Conservation (phyloP, 2,797 vertebrate species). For the Danio aesculapii region DNA sequence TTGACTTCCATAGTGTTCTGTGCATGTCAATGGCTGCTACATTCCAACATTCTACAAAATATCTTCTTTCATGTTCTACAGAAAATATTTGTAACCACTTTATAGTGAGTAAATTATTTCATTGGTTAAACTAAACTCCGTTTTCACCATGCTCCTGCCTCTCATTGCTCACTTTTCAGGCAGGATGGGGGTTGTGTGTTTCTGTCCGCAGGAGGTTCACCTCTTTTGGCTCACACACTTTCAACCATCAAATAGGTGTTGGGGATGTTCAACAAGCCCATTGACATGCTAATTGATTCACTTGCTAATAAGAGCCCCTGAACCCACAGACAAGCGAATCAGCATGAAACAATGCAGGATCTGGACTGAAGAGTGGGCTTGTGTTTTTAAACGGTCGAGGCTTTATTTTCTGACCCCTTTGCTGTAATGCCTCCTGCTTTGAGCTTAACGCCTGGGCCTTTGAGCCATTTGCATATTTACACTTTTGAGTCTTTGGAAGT, state of each 20-base stretch:
- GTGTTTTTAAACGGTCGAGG: conserved; percentile 49
- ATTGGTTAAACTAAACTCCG: not conserved
- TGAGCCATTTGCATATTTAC: conserved; percentile 27
- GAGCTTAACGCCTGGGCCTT: conserved; percentile 29
- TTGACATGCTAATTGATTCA: conserved; percentile 70
- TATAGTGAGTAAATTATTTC: no score
- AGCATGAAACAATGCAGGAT: conserved; percentile 57
- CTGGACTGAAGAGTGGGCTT: conserved; percentile 39
- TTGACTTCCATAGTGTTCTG: no score
- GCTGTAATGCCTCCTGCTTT: conserved; percentile 16
- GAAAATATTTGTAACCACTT: no score
- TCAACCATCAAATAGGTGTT: conserved; percentile 64
- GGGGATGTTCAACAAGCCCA: conserved; percentile 64
- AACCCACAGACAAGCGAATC: conserved; percentile 56
- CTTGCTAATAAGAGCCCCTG: conserved; percentile 68
- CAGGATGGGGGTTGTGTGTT: conserved; percentile 42
- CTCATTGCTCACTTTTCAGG: not conserved
- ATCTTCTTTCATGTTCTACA: no score
- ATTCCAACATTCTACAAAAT: no score
- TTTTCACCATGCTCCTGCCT: not conserved
- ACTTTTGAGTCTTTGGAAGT: conserved; percentile 14
- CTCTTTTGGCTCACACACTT: conserved; percentile 57
- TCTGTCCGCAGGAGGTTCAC: conserved; percentile 59
- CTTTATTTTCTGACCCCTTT: conserved; percentile 27
- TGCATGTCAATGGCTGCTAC: no score